Percentiles rank a stretch among this genome's conserved stretches.
phyloP scores from a whole-genome alignment of 2,888 invertebrate species.

The Mythimna loreyi region DNA sequence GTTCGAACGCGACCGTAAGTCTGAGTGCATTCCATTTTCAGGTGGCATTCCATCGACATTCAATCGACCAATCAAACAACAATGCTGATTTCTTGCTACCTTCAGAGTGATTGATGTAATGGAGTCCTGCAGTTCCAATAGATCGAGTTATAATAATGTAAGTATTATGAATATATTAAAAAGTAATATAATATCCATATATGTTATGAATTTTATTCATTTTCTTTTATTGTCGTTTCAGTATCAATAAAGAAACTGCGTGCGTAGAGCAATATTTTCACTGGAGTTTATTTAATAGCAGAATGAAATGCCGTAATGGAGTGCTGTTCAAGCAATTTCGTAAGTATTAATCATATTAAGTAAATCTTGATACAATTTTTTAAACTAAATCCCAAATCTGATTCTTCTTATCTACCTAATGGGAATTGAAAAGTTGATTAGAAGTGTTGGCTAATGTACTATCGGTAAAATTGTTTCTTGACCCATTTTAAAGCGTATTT shows the following conservation, averaged over 20 bases:
- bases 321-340: neutral
- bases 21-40: neutral
- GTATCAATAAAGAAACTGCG: neutral
- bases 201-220: neutral
- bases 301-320: neutral
- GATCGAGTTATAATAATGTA: neutral
- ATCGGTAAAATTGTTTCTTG: too few relatives aligned
- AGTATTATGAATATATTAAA: neutral
- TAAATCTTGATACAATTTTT: too few relatives aligned
- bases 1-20: neutral
- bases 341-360: neutral
- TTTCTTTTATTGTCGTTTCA: neutral
- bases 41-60: neutral
- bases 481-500: too few relatives aligned
- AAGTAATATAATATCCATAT: neutral
- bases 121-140: neutral
- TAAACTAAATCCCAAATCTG: too few relatives aligned
- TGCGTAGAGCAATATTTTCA: too few relatives aligned
- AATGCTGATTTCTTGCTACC: neutral
- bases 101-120: neutral
- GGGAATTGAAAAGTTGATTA: too few relatives aligned
- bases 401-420: too few relatives aligned
- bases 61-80: neutral
- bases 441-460: too few relatives aligned
- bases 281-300: neutral